Evolutionary conservation across 2,888 invertebrate species (phyloP).

Genomic region (Pseudolycoriella hygida): DNA sequence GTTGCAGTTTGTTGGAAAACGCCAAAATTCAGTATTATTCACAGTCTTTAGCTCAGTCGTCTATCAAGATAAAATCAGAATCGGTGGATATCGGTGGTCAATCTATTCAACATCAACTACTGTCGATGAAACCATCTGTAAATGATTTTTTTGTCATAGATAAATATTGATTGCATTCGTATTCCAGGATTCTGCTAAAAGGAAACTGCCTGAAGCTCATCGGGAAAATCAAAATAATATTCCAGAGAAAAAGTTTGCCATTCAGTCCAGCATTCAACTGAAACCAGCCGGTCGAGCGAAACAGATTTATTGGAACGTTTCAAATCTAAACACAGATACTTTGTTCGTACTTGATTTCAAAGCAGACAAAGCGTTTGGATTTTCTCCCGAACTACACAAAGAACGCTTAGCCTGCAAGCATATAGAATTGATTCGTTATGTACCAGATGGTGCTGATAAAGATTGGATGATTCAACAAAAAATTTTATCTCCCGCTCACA

Average conservation of each 20-base stretch:
- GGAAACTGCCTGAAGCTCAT: not conserved
- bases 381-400: slow-evolving; percentile 27
- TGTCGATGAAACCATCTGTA: not conserved
- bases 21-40: slow-evolving; percentile 25
- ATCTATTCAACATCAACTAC: no score
- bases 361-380: slow-evolving; percentile 27
- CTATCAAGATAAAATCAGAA: not conserved
- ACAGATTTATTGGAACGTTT: slow-evolving; percentile 38
- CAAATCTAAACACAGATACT: slow-evolving; percentile 34
- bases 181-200: slow-evolving; percentile 4
- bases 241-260: not conserved
- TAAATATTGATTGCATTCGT: not conserved
- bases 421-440: slow-evolving; percentile 45
- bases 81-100: no score
- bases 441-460: slow-evolving; percentile 44
- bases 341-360: slow-evolving; percentile 40
- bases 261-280: slow-evolving; percentile 1
- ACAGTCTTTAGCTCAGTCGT: not conserved
- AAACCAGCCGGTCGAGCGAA: slow-evolving; percentile 1
- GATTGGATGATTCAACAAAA: slow-evolving; percentile 42
- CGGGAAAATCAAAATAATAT: not conserved
- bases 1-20: slow-evolving; percentile 25
- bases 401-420: slow-evolving; percentile 44
- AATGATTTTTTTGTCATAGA: not conserved
- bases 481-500: slow-evolving; percentile 39